Evolutionary conservation across 1,140 invertebrate genomes (phyloP), one percentile per base, ranked within the genome.

Genomic region (Temnothorax curvispinosus): DNA sequence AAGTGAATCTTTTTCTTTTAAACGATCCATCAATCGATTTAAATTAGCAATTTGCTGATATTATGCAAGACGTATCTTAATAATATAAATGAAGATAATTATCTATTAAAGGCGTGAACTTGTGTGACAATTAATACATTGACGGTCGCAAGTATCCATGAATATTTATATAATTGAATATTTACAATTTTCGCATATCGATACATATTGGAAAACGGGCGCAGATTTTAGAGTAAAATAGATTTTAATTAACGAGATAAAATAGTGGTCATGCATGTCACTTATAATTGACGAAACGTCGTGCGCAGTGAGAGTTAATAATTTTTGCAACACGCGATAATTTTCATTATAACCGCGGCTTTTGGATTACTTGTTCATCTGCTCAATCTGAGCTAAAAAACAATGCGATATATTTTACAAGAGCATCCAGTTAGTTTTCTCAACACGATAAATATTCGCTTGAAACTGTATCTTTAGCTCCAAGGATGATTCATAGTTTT

Each of bases 271-370:
- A 44, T 18, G 18, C 67, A n/a, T 62, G 54, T 75, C 32, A 62
- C 32, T 75, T 62, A 27, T 27, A 75, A 84, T 75, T 84, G 69
- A 84, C 69, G 80, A 82, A 72, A 67, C 80, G 67, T 74, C 80
- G 54, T 71, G 52, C 67, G 18, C 27, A 44, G 27, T 77, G 38
- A 62, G 41, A 47, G 44, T 82, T 58, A 74, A 82, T 60, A 21
- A 82, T 58, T 35, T 65, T 72, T 62, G 13, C 67, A 35, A 47
- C 32, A 60, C 67, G 38, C 27, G 7, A 15, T 64, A 82, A 41
- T 27, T 77, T 60, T 80, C 11, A 80, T 69, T 69, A 54, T 8
- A 72, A 56, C 27, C 47, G 56, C n/a, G 52, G 58, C 58, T 81
- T 81, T 41, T 21, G 8, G 15, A 71, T 69, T 47, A 81, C 21